Percentiles rank a stretch among this genome's conserved stretches.
These are phyloP conservation scores for cat (Felis catus) DNA, from an alignment of 2,113 vertebrate genomes.

Conservation along the genomic window DNA sequence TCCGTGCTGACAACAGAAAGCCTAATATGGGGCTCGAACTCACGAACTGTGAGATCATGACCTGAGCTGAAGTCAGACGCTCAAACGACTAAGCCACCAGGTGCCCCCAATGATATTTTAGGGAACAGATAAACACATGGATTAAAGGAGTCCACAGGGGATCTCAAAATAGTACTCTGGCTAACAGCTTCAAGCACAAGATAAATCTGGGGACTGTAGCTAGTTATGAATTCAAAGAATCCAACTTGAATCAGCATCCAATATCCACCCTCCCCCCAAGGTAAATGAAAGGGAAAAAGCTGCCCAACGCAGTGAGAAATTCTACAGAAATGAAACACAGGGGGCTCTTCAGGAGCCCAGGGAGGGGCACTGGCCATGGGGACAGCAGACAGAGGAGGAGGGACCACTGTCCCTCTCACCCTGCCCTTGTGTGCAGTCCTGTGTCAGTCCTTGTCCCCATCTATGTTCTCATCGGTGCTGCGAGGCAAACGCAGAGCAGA, in stretches of 20 bases:
- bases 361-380: not conserved
- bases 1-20: too few relatives aligned
- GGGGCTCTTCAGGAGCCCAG: not conserved
- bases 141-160: conserved; percentile 43
- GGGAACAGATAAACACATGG: not conserved
- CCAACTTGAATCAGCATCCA: not conserved
- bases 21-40: too few relatives aligned
- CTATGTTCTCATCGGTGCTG: conserved; percentile 17
- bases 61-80: too few relatives aligned
- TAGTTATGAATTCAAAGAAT: conserved; percentile 32
- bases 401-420: not conserved
- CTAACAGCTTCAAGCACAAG: conserved; percentile 50
- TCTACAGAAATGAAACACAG: conserved; percentile 8
- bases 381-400: not conserved
- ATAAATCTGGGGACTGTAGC: not conserved
- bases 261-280: not conserved
- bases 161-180: conserved; percentile 39
- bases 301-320: not conserved
- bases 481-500: not conserved
- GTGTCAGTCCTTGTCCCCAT: not conserved
- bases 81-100: too few relatives aligned
- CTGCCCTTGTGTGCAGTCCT: not conserved
- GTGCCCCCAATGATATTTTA: conserved; percentile 1
- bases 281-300: conserved; percentile 9
- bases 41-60: too few relatives aligned